Evolutionary conservation across 2,888 invertebrate genomes (phyloP).

Genomic region (Ennomos quercinarius): DNA sequence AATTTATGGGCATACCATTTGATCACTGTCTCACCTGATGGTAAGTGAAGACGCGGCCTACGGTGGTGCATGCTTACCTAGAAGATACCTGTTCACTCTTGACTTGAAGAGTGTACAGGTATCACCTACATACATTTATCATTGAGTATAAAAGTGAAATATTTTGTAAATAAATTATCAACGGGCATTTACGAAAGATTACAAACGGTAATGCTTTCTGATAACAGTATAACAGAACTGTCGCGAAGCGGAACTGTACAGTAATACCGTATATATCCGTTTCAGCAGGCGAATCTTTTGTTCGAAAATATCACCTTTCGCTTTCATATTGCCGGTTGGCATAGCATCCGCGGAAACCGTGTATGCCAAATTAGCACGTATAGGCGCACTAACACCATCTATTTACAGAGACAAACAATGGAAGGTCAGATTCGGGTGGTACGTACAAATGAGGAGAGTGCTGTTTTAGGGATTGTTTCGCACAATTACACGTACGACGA

Average conservation of each 20-base stretch:
- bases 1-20: too few species aligned
- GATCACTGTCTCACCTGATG: too few species aligned
- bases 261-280: slow-evolving; percentile 44
- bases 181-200: slow-evolving; percentile 23
- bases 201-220: slow-evolving; percentile 50
- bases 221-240: slow-evolving; percentile 44
- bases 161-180: slow-evolving; percentile 30
- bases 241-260: slow-evolving; percentile 56
- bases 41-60: too few species aligned
- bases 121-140: too few species aligned
- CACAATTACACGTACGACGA: slow-evolving; percentile 6
- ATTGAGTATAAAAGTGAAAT: too few species aligned
- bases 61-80: too few species aligned
- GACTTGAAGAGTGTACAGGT: too few species aligned
- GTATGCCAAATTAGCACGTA: slow-evolving; percentile 75
- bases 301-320: slow-evolving; percentile 67
- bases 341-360: slow-evolving; percentile 67
- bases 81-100: too few species aligned
- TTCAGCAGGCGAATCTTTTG: slow-evolving; percentile 55
- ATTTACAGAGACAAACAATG: slow-evolving; percentile 76
- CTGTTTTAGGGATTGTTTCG: slow-evolving; percentile 18
- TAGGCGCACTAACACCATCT: slow-evolving; percentile 71
- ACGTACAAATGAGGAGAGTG: slow-evolving; percentile 68
- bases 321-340: slow-evolving; percentile 63
- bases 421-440: slow-evolving; percentile 71